Evolutionary conservation across 1,140 invertebrate species (phyloP).

Genomic region (Sitophilus oryzae): DNA sequence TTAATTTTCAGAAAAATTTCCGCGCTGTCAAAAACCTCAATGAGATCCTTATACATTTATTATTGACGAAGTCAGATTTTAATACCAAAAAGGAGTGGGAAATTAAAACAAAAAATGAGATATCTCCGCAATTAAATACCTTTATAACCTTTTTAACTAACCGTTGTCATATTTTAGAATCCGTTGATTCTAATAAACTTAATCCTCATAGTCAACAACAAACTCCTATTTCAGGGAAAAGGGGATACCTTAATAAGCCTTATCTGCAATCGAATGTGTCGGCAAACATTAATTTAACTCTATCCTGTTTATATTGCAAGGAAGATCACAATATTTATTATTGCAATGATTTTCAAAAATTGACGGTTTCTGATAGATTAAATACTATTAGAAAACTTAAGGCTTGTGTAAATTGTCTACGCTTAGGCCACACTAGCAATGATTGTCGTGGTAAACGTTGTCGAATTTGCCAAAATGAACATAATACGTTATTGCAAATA

Average conservation of each 20-base stretch:
- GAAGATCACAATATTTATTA: too few relatives aligned
- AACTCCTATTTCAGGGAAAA: too few relatives aligned
- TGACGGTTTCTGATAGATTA: constrained; percentile 4
- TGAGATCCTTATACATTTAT: constrained; percentile 14
- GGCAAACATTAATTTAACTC: too few relatives aligned
- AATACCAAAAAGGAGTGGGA: constrained; percentile 14
- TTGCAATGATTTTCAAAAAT: too few relatives aligned
- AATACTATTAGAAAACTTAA: constrained; percentile 7
- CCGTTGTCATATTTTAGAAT: too few relatives aligned
- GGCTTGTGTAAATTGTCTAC: constrained; percentile 2
- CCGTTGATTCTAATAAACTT: too few relatives aligned
- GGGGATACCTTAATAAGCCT: too few relatives aligned
- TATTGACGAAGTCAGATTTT: constrained; percentile 12
- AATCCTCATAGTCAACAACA: too few relatives aligned
- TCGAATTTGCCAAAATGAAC: background rate
- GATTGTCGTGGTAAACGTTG: background rate
- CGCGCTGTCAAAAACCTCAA: constrained; percentile 6
- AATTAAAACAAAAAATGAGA: constrained; percentile 11
- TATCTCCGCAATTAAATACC: background rate
- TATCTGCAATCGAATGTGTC: too few relatives aligned
- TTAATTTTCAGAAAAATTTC: constrained; percentile 10
- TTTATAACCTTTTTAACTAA: too few relatives aligned
- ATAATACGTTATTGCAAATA: constrained; percentile 5
- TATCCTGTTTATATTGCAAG: too few relatives aligned
- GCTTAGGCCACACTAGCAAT: background rate